phyloP scores from a whole-genome alignment of 2,797 vertebrate genomes.

The Brotula barbata region DNA sequence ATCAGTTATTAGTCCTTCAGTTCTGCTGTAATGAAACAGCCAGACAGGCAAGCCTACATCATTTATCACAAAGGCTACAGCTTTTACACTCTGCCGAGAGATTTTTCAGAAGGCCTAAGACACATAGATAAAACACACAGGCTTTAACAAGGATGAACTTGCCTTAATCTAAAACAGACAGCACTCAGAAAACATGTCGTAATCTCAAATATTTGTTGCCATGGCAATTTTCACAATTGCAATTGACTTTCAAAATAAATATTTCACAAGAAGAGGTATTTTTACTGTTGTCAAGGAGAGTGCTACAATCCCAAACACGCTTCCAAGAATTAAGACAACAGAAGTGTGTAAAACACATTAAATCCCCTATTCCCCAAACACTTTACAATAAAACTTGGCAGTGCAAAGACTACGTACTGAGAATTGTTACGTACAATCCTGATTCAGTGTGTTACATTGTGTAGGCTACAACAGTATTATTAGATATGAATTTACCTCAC shows the following conservation, averaged over 20 bases:
- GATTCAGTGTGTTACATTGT: too few relatives aligned
- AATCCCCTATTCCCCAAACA: conserved; percentile 15
- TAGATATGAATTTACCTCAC: too few relatives aligned
- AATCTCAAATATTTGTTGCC: conserved; percentile 16
- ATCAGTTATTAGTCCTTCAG: conserved; percentile 53
- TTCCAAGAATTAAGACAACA: conserved; percentile 10
- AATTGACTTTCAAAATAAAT: background rate
- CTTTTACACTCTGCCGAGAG: conserved; percentile 41
- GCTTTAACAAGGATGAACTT: conserved; percentile 37
- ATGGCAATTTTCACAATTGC: background rate
- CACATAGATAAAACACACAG: conserved; percentile 40
- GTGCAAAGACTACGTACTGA: too few relatives aligned
- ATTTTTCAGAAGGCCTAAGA: conserved; percentile 26
- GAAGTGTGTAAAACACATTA: conserved; percentile 6
- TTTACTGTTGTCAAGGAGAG: background rate
- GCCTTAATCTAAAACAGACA: conserved; percentile 11
- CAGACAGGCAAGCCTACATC: conserved; percentile 34
- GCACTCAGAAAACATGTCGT: background rate
- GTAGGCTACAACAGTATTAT: too few relatives aligned
- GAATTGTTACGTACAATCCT: too few relatives aligned
- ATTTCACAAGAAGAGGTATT: background rate
- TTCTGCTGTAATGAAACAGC: conserved; percentile 41
- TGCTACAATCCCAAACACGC: background rate
- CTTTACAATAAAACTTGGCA: conserved; percentile 15
- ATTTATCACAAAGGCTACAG: conserved; percentile 51